phyloP scores from a whole-genome alignment of 2,888 invertebrate species.

The Epiblema foenella region DNA sequence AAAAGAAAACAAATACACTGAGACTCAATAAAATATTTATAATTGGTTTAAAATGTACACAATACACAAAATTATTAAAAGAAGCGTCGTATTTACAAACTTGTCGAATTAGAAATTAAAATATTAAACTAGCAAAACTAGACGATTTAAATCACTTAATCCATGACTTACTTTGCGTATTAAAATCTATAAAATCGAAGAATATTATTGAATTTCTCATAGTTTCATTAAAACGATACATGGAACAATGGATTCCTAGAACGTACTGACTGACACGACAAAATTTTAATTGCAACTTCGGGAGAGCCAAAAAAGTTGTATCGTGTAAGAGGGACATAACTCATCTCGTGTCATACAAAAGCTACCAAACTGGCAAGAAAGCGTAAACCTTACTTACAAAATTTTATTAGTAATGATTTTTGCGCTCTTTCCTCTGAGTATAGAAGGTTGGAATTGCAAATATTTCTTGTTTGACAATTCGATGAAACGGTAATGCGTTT shows the following conservation, averaged over 20 bases:
- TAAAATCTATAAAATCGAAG: background rate
- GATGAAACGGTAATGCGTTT: too few relatives aligned
- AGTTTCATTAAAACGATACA: constrained; percentile 28
- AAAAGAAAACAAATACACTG: constrained; percentile 50
- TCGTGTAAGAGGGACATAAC: background rate
- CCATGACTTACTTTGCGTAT: background rate
- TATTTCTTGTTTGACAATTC: too few relatives aligned
- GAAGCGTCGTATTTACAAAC: constrained; percentile 54
- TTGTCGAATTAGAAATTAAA: constrained; percentile 43
- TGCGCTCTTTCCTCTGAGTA: background rate
- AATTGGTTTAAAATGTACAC: constrained; percentile 59
- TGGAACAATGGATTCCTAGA: background rate
- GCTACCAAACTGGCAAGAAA: constrained; percentile 18
- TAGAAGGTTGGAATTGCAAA: too few relatives aligned
- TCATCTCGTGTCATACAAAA: constrained; percentile 2
- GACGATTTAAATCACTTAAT: constrained; percentile 34
- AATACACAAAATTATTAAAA: constrained; percentile 56
- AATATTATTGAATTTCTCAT: constrained; percentile 7
- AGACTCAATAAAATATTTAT: constrained; percentile 61
- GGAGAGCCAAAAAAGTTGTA: background rate
- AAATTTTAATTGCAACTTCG: background rate
- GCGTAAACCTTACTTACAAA: background rate
- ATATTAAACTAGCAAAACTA: constrained; percentile 51
- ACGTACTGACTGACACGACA: background rate
- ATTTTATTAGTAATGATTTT: background rate